phyloP scores from a whole-genome alignment of 2,113 vertebrate genomes.

The Monopterus albus region DNA sequence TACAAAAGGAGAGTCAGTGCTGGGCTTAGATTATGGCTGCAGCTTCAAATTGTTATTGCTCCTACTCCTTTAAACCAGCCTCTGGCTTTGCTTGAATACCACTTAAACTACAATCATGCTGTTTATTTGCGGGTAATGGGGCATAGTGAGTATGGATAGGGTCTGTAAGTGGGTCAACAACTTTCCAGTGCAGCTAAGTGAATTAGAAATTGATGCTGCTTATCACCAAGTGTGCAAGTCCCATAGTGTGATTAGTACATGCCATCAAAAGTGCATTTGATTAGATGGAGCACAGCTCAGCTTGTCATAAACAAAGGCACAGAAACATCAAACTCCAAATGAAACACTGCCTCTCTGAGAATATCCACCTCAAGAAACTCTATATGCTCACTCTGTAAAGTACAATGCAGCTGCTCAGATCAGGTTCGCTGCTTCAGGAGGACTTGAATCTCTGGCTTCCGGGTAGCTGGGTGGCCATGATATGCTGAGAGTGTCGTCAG shows the following conservation, averaged over 20 bases:
- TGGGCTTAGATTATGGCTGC: neutral
- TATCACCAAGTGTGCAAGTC: neutral
- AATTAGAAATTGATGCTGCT: constrained; percentile 6
- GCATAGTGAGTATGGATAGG: neutral
- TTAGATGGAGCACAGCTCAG: neutral
- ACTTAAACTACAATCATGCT: neutral
- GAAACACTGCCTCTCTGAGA: constrained; percentile 67
- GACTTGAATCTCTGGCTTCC: constrained; percentile 29
- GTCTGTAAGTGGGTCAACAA: constrained; percentile 15
- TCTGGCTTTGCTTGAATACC: neutral
- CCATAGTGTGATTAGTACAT: neutral
- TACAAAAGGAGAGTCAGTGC: neutral
- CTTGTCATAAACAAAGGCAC: constrained; percentile 40
- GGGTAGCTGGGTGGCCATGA: constrained; percentile 5
- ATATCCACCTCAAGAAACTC: constrained; percentile 47
- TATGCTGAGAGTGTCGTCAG: constrained; percentile 10
- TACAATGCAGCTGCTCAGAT: constrained; percentile 63
- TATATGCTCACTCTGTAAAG: constrained; percentile 27
- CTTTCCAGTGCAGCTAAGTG: constrained; percentile 4
- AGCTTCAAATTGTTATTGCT: neutral
- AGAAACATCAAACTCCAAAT: constrained; percentile 23
- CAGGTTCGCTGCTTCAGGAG: constrained; percentile 25
- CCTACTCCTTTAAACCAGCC: constrained; percentile 1
- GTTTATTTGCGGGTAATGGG: neutral
- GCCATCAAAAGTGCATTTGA: neutral